phyloP scores from a whole-genome alignment of 2,888 invertebrate species.

The Blastobasis adustella region DNA sequence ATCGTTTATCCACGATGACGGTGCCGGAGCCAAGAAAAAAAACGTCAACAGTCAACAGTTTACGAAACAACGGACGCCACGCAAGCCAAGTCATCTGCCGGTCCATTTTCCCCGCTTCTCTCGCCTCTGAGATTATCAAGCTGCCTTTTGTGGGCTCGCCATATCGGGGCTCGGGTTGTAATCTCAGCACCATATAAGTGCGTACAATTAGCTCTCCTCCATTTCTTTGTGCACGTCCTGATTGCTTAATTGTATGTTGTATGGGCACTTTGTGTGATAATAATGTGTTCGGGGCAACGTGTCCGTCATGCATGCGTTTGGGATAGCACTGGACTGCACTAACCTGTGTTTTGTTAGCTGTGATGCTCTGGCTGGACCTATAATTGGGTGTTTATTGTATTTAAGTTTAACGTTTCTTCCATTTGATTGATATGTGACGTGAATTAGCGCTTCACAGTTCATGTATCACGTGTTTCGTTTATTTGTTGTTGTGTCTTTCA shows the following conservation, averaged over 20 bases:
- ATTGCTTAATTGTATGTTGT: conserved; percentile 42
- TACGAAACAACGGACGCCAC: neutral
- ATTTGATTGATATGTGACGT: too few species aligned
- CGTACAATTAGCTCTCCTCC: conserved; percentile 52
- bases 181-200: conserved; percentile 57
- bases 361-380: too few species aligned
- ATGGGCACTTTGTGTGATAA: conserved; percentile 19
- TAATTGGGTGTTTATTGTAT: too few species aligned
- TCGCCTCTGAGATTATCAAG: conserved; percentile 51
- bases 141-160: conserved; percentile 25
- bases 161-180: conserved; percentile 37
- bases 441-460: too few species aligned
- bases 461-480: too few species aligned
- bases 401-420: too few species aligned
- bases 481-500: too few species aligned
- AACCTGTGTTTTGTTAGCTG: too few species aligned
- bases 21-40: too few species aligned
- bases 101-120: conserved; percentile 36
- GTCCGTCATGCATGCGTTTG: neutral
- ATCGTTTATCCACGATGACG: too few species aligned
- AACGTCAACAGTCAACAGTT: neutral
- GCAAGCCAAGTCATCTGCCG: conserved; percentile 10
- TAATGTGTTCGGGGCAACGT: neutral
- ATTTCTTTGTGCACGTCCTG: conserved; percentile 49
- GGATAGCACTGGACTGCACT: too few species aligned